Evolutionary conservation across 2,888 invertebrate species (phyloP), one percentile per base, ranked within the genome.

Genomic region (Icerya purchasi): DNA sequence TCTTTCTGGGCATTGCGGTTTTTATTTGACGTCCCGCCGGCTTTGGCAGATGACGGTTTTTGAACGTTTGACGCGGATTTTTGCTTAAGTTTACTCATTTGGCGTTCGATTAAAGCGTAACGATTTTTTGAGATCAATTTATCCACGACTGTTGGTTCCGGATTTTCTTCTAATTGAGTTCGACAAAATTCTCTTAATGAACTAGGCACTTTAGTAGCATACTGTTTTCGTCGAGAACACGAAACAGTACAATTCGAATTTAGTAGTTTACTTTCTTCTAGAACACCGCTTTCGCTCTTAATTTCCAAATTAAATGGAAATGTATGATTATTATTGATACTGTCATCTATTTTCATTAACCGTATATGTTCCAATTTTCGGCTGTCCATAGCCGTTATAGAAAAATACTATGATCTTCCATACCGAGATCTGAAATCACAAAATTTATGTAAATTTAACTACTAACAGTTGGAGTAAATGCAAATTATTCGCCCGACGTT

Each of bases 331-430:
- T 36, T 14, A 36, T n/a, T n/a, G n/a, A n/a, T n/a, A n/a, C n/a
- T n/a, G n/a, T n/a, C n/a, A n/a, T n/a, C n/a, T n/a, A n/a, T n/a
- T n/a, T n/a, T n/a, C n/a, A n/a, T n/a, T n/a, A n/a, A n/a, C n/a
- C n/a, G n/a, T n/a, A 36, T 14, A 36, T 14, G 36, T 14, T 5
- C 36, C 36, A 36, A 36, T 36, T 36, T 36, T 36, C 56, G 60
- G 56, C 56, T 60, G 53, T 60, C 60, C 60, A 60, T 56, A 60
- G 60, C 56, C 56, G 56, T 60, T 53, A 53, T 52, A 56, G 56
- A 56, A 56, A 36, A 53, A 18, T 53, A 55, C 56, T 60, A 25
- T 10, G 53, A 56, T 36, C 49, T 60, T 50, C 56, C 60, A 60
- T 60, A 5, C 49, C 56, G 56, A 53, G 56, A 55, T 56, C 60